phyloP scores from a whole-genome alignment of 1,140 invertebrate species.

The Ooceraea biroi region DNA sequence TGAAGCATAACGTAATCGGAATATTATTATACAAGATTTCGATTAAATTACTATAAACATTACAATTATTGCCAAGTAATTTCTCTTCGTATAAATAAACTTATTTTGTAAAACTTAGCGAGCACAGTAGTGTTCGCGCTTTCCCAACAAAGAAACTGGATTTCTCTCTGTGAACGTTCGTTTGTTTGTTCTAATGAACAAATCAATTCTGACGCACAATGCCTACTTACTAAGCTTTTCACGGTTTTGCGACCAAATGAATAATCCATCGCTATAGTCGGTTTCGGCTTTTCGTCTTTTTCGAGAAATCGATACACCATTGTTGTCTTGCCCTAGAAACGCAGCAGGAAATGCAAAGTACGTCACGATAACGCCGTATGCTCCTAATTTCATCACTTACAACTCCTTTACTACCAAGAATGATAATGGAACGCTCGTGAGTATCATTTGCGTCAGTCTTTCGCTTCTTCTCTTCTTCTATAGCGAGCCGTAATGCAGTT shows the following conservation, averaged over 20 bases:
- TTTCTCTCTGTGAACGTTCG: neutral
- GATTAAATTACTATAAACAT: slow-evolving; percentile 10
- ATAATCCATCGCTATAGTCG: slow-evolving; percentile 95
- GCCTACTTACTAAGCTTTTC: slow-evolving; percentile 89
- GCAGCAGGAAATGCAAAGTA: slow-evolving; percentile 4
- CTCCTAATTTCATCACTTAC: slow-evolving; percentile 80
- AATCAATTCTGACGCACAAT: neutral
- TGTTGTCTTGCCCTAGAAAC: slow-evolving; percentile 93
- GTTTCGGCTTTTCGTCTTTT: slow-evolving; percentile 91
- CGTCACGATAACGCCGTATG: neutral
- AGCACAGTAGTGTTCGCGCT: neutral
- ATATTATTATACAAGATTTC: too few relatives aligned
- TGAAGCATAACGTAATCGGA: too few relatives aligned
- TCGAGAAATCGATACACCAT: slow-evolving; percentile 94
- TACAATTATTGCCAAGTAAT: neutral
- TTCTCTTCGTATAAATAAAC: neutral
- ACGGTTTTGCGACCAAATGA: slow-evolving; percentile 93
- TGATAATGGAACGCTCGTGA: slow-evolving; percentile 86
- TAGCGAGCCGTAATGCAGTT: slow-evolving; percentile 65
- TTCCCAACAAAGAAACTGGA: neutral
- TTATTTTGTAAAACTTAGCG: neutral
- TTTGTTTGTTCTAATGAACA: slow-evolving; percentile 7
- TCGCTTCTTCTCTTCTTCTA: slow-evolving; percentile 76
- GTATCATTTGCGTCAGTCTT: slow-evolving; percentile 79
- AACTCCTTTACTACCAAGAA: slow-evolving; percentile 87